Conservation (phyloP, 2,888 invertebrate genomes). For the Cataglyphis albicans region DNA sequence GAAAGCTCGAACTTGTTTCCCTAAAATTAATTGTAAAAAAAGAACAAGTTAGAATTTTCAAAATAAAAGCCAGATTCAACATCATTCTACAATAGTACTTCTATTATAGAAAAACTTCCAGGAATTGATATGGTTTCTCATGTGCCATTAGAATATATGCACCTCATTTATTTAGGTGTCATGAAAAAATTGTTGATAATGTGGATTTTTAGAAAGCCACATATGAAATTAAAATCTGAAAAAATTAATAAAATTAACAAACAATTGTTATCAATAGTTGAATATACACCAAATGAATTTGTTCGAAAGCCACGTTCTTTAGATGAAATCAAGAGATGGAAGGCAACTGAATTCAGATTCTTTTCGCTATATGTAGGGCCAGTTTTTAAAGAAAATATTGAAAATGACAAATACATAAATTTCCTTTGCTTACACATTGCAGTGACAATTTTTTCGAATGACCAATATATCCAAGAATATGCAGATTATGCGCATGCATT, state of each 20-base stretch:
- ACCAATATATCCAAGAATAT: conserved; percentile 12
- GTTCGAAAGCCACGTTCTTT: conserved; percentile 47
- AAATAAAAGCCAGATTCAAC: conserved; percentile 18
- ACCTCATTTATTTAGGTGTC: conserved; percentile 56
- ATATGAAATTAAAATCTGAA: conserved; percentile 25
- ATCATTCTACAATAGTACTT: conserved; percentile 50
- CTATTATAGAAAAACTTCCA: conserved; percentile 50
- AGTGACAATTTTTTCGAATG: conserved; percentile 31
- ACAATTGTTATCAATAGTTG: conserved; percentile 31
- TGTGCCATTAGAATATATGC: conserved; percentile 60
- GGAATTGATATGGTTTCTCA: conserved; percentile 53
- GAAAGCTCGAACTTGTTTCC: conserved; percentile 50
- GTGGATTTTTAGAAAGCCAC: conserved; percentile 46
- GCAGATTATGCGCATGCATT: conserved; percentile 27
- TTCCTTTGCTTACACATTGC: conserved; percentile 57
- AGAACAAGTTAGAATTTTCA: conserved; percentile 53
- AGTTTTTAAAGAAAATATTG: conserved; percentile 36
- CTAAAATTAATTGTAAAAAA: conserved; percentile 26
- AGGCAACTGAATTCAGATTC: conserved; percentile 30
- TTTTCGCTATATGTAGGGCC: conserved; percentile 43
- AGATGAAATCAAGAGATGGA: conserved; percentile 43
- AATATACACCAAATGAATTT: conserved; percentile 56
- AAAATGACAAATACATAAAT: conserved; percentile 16
- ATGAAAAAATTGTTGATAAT: conserved; percentile 42
- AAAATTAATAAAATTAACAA: conserved; percentile 41